phyloP scores from a whole-genome alignment of 2,797 vertebrate species.

The Ataeniobius toweri region DNA sequence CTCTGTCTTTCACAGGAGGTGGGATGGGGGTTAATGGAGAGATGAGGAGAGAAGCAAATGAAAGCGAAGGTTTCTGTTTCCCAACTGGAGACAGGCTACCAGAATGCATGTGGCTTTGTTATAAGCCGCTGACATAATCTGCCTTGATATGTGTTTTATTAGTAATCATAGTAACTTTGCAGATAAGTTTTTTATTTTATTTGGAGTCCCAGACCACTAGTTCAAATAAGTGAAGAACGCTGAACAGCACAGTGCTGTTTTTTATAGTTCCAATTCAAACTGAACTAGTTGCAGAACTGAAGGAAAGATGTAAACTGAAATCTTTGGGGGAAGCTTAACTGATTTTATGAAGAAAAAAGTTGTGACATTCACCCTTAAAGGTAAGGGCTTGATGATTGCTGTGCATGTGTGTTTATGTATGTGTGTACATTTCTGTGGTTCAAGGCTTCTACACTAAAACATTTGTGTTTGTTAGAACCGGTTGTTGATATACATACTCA shows the following conservation, averaged over 20 bases:
- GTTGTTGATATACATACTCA: too few species aligned
- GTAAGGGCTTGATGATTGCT: too few species aligned
- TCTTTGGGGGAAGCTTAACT: background rate
- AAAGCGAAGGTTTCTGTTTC: constrained; percentile 42
- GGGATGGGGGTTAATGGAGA: constrained; percentile 32
- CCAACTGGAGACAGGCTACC: constrained; percentile 38
- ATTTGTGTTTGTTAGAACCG: too few species aligned
- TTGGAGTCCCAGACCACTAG: constrained; percentile 1
- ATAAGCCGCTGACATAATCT: constrained; percentile 14
- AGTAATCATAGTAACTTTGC: constrained; percentile 12
- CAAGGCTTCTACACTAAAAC: too few species aligned
- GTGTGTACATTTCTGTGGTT: too few species aligned
- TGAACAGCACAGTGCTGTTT: background rate
- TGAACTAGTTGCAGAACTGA: too few species aligned
- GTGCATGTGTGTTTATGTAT: too few species aligned
- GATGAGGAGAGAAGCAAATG: constrained; percentile 24
- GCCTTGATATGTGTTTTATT: constrained; percentile 20
- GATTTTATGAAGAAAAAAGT: too few species aligned
- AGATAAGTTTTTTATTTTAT: constrained; percentile 9
- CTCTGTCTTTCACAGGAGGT: constrained; percentile 54
- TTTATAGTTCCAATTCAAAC: background rate
- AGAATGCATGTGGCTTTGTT: constrained; percentile 42
- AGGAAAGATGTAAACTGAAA: background rate
- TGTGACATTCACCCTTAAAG: too few species aligned
- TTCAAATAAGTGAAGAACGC: background rate